Conservation (phyloP, 35 echinoderm and acorn worm genomes). For the Apostichopus californicus region DNA sequence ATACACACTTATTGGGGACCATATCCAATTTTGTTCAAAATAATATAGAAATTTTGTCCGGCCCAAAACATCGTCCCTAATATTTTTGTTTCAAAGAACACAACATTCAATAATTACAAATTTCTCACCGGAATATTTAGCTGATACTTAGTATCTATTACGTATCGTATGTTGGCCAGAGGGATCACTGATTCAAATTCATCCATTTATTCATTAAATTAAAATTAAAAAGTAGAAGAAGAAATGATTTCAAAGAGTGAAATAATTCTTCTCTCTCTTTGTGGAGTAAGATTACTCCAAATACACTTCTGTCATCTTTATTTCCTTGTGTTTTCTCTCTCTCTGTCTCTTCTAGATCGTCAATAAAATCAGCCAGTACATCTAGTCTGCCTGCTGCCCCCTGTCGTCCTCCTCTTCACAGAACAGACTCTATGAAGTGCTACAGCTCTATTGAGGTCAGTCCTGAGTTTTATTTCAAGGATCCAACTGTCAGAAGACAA, state of each 20-base stretch:
- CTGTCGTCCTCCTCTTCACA: not conserved
- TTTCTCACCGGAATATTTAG: too few species aligned
- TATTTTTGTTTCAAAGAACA: too few species aligned
- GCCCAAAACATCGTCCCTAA: too few species aligned
- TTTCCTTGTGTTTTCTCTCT: not conserved
- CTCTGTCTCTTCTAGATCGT: not conserved
- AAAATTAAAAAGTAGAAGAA: not conserved
- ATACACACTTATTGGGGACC: too few species aligned
- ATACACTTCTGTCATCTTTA: not conserved
- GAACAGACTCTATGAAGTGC: slow-evolving; percentile 48
- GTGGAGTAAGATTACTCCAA: not conserved
- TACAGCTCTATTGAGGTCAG: slow-evolving; percentile 57
- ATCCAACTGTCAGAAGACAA: too few species aligned
- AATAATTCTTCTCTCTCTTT: not conserved
- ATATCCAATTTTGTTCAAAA: too few species aligned
- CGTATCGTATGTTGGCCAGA: too few species aligned
- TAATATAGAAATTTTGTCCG: too few species aligned
- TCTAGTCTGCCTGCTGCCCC: slow-evolving; percentile 44
- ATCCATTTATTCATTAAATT: not conserved
- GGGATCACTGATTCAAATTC: too few species aligned
- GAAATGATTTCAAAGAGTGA: not conserved
- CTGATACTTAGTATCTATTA: too few species aligned
- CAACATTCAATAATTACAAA: too few species aligned
- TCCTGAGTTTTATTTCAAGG: not conserved
- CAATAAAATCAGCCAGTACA: slow-evolving; percentile 53